A percentile compares a stretch with the other conserved stretches of the same genome.
These are phyloP conservation scores for Congeria kusceri DNA, from an alignment of 2,888 invertebrate genomes.

Conservation along the genomic window DNA sequence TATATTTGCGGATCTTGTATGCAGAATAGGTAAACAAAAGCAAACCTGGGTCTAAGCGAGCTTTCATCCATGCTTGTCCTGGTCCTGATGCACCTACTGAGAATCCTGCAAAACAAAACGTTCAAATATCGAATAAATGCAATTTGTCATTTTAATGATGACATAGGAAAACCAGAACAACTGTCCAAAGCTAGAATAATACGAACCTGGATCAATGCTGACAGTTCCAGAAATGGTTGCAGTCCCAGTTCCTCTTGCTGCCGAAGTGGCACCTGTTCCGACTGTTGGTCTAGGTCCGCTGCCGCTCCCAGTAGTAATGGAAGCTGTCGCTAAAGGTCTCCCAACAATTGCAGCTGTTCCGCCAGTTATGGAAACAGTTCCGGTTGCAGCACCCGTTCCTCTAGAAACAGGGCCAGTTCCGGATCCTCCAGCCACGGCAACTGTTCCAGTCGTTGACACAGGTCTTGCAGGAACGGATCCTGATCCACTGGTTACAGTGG, in stretches of 20 bases:
- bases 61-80: background rate
- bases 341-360: background rate
- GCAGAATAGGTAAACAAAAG: too few species aligned
- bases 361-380: too few species aligned
- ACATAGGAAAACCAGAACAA: too few species aligned
- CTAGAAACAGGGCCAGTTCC: background rate
- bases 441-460: background rate
- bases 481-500: background rate
- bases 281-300: too few species aligned
- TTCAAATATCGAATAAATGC: too few species aligned
- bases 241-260: background rate
- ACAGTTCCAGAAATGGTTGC: background rate
- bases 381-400: too few species aligned
- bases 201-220: background rate
- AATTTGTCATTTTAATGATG: too few species aligned
- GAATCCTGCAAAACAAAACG: too few species aligned
- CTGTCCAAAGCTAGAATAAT: background rate
- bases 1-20: too few species aligned
- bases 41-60: slow-evolving; percentile 14
- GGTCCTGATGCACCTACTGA: too few species aligned
- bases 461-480: too few species aligned
- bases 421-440: background rate
- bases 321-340: background rate
- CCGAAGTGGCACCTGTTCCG: background rate
- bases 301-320: background rate